Conservation (phyloP, 2,888 invertebrate species). For the Watsonalla binaria region DNA sequence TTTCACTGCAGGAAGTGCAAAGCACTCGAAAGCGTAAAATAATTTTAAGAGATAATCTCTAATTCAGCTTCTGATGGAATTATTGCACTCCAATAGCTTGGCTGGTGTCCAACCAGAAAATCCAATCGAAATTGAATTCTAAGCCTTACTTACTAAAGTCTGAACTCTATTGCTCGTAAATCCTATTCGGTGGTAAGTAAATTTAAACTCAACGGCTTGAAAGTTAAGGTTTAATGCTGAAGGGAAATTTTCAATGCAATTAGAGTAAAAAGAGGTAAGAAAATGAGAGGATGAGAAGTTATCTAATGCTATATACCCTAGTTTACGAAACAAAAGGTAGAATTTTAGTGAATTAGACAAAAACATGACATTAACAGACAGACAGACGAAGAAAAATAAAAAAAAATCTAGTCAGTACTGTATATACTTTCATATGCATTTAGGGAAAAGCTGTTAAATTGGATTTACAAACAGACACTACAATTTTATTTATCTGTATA, state of each 20-base stretch:
- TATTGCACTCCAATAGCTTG: constrained; percentile 53
- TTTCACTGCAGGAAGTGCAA: neutral
- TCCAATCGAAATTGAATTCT: constrained; percentile 8
- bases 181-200: neutral
- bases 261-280: neutral
- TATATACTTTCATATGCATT: too few species aligned
- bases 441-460: too few species aligned
- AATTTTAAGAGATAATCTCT: constrained; percentile 47
- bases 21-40: constrained; percentile 23
- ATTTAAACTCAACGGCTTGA: neutral
- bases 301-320: neutral
- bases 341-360: too few species aligned
- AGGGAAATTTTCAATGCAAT: neutral
- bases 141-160: constrained; percentile 3
- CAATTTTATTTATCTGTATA: too few species aligned
- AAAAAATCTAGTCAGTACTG: too few species aligned
- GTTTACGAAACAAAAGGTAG: too few species aligned
- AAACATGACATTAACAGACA: too few species aligned
- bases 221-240: neutral
- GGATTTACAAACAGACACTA: too few species aligned
- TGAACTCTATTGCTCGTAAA: neutral
- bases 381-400: too few species aligned
- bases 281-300: neutral
- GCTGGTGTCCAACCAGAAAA: constrained; percentile 37
- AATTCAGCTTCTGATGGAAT: constrained; percentile 53